Conservation (phyloP, 2,113 vertebrate species). For the Stigmatopora argus region DNA sequence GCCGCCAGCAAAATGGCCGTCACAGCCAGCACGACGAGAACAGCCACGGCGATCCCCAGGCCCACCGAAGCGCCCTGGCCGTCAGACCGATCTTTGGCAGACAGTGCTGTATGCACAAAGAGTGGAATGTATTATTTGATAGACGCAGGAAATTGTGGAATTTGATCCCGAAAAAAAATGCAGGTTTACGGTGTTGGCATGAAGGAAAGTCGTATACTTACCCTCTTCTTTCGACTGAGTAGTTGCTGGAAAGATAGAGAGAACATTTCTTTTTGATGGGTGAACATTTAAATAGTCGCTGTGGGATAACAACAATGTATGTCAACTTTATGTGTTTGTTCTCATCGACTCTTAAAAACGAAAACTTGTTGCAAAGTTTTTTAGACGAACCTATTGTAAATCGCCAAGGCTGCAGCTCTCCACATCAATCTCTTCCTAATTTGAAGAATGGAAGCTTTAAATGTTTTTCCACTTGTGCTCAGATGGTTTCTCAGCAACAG, state of each 20-base stretch:
- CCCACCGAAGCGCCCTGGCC: conserved; percentile 37
- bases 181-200: neutral
- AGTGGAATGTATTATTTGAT: conserved; percentile 20
- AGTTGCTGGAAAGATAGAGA: conserved; percentile 43
- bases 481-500: neutral
- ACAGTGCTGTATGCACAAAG: conserved; percentile 43
- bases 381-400: neutral
- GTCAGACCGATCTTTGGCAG: conserved; percentile 24
- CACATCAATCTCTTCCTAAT: neutral
- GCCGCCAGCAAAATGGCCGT: conserved; percentile 43
- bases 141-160: conserved; percentile 28
- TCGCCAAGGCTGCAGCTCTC: neutral
- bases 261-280: conserved; percentile 17
- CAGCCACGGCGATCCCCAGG: conserved; percentile 55
- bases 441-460: neutral
- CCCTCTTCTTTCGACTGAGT: conserved; percentile 44
- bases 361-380: neutral
- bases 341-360: neutral
- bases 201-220: conserved; percentile 31
- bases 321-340: neutral
- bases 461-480: neutral
- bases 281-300: neutral
- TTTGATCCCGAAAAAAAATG: conserved; percentile 11
- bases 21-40: conserved; percentile 48
- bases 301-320: neutral